phyloP scores from a whole-genome alignment of 1,140 invertebrate genomes.

The Papilio xuthus region DNA sequence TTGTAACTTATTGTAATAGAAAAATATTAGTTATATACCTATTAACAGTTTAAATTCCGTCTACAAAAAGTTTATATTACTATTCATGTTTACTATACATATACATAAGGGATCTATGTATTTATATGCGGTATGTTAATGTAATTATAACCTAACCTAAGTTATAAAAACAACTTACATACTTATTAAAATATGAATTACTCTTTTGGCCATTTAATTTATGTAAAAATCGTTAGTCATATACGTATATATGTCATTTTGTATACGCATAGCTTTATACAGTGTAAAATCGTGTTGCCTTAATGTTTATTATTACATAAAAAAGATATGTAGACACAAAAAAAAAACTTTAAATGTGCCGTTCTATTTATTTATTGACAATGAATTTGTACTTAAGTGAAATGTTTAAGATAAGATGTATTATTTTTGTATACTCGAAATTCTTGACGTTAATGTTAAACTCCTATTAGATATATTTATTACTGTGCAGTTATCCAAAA shows the following conservation, averaged over 20 bases:
- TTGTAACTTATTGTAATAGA: no score
- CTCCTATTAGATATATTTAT: slow-evolving; percentile 37
- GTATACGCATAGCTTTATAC: slow-evolving; percentile 11
- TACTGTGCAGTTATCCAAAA: slow-evolving; percentile 19
- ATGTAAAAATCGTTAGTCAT: not conserved
- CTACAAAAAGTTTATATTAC: no score
- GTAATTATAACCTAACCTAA: no score
- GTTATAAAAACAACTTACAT: no score
- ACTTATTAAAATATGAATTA: not conserved
- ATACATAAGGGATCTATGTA: no score
- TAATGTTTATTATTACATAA: slow-evolving; percentile 45
- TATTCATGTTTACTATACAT: no score
- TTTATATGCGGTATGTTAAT: no score
- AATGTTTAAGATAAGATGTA: slow-evolving; percentile 31
- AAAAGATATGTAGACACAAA: not conserved
- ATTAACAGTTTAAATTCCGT: not conserved
- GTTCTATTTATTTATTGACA: slow-evolving; percentile 36
- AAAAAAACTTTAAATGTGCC: slow-evolving; percentile 23
- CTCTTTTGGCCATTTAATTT: not conserved
- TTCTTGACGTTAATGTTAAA: slow-evolving; percentile 19
- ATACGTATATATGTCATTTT: not conserved
- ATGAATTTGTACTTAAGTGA: slow-evolving; percentile 26
- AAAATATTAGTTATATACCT: not conserved
- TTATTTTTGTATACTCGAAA: slow-evolving; percentile 33
- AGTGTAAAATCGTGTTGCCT: slow-evolving; percentile 54